Evolutionary conservation across 2,797 vertebrate species (phyloP).

Genomic region (Steatocranus sp.): DNA sequence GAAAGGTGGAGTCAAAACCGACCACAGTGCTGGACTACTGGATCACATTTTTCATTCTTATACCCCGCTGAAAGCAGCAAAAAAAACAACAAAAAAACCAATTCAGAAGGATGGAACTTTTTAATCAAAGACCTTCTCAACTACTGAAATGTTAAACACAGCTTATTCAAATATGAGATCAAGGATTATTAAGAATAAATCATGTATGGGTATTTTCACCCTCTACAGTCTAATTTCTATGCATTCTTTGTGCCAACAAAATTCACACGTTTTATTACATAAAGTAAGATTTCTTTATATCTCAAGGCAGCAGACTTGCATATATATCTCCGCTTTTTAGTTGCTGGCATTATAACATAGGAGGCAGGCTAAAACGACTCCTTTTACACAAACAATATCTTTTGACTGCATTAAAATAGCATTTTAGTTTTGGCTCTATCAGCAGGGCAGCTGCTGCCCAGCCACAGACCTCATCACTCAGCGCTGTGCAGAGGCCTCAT

Average conservation of each 20-base stretch:
- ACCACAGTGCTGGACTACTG: neutral
- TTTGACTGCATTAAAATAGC: neutral
- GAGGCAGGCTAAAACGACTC: neutral
- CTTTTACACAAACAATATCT: neutral
- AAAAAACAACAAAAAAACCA: neutral
- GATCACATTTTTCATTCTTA: neutral
- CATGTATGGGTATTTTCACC: neutral
- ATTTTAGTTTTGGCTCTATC: slow-evolving; percentile 22
- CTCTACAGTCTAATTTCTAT: neutral
- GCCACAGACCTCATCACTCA: slow-evolving; percentile 31
- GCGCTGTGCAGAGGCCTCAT: neutral
- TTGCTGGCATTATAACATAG: neutral
- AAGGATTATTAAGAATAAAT: slow-evolving; percentile 29
- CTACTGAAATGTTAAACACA: slow-evolving; percentile 27
- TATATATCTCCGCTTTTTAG: neutral
- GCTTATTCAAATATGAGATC: slow-evolving; percentile 5
- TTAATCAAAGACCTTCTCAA: slow-evolving; percentile 7
- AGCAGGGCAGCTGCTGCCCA: slow-evolving; percentile 27
- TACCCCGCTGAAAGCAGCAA: neutral
- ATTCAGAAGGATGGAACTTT: neutral
- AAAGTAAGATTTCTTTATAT: neutral
- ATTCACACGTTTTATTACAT: neutral
- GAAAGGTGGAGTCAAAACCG: neutral
- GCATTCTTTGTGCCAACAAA: neutral
- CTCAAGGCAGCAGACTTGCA: neutral